phyloP scores from a whole-genome alignment of 2,888 invertebrate species.

The Scrobipalpa atriplicella region DNA sequence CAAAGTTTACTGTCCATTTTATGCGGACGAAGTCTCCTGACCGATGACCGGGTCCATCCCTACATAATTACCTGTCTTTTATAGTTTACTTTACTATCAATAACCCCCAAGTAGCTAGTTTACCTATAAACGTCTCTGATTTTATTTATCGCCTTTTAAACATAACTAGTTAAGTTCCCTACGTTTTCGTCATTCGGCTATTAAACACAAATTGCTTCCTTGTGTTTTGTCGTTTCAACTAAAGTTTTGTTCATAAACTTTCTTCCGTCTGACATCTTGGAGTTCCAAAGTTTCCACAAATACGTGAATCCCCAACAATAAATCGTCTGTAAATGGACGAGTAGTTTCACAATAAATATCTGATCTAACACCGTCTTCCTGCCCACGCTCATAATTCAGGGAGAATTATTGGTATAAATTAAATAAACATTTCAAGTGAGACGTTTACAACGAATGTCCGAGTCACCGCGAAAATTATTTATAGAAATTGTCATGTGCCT shows the following conservation, averaged over 20 bases:
- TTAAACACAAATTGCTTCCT: constrained; percentile 29
- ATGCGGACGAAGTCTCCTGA: constrained; percentile 50
- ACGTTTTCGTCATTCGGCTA: constrained; percentile 21
- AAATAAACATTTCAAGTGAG: constrained; percentile 77
- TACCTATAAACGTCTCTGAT: constrained; percentile 40
- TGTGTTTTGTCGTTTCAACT: constrained; percentile 24
- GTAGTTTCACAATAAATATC: constrained; percentile 75
- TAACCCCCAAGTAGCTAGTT: constrained; percentile 40
- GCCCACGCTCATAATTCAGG: constrained; percentile 75
- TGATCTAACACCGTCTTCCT: constrained; percentile 77
- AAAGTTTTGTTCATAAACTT: constrained; percentile 28
- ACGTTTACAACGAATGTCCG: constrained; percentile 69
- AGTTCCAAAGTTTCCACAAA: constrained; percentile 39
- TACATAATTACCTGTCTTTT: constrained; percentile 40
- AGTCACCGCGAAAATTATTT: constrained; percentile 68
- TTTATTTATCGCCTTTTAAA: constrained; percentile 41
- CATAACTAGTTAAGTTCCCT: constrained; percentile 15
- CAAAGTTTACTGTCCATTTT: constrained; percentile 54
- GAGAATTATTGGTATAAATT: constrained; percentile 78
- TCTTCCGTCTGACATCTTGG: constrained; percentile 34
- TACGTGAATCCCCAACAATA: constrained; percentile 53
- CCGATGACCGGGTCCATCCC: constrained; percentile 42
- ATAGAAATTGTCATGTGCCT: constrained; percentile 54
- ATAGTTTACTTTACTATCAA: constrained; percentile 37
- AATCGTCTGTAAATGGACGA: constrained; percentile 70